These are phyloP conservation scores for Gouania willdenowi DNA, from an alignment of 2,797 vertebrate species.

Conservation along the genomic window DNA sequence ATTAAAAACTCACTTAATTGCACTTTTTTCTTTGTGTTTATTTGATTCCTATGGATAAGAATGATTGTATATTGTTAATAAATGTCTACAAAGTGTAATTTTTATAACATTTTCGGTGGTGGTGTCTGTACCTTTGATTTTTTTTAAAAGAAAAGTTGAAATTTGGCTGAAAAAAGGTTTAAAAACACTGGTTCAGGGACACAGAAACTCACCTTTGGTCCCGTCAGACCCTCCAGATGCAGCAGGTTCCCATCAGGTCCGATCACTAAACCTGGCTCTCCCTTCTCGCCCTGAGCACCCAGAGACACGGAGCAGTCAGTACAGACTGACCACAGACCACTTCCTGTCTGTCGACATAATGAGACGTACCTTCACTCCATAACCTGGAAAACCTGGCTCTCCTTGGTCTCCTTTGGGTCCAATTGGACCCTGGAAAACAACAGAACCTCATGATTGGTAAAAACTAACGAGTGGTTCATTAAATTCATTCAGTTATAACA, in stretches of 20 bases:
- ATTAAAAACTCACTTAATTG: no score
- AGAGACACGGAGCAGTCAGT: not conserved
- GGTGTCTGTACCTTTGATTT: no score
- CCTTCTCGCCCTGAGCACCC: slow-evolving; percentile 86
- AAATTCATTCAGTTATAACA: not conserved
- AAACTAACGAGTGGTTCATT: no score
- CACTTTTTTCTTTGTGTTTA: no score
- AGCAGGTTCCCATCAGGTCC: slow-evolving; percentile 78
- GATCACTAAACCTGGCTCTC: slow-evolving; percentile 81
- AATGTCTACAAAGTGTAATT: no score
- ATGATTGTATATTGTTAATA: no score
- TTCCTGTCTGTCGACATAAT: no score
- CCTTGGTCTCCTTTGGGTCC: slow-evolving; percentile 89
- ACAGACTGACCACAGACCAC: no score
- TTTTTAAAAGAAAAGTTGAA: no score
- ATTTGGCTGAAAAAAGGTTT: no score
- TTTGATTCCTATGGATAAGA: no score
- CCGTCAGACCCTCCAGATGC: slow-evolving; percentile 43
- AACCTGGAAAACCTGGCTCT: slow-evolving; percentile 74
- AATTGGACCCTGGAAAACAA: slow-evolving; percentile 76
- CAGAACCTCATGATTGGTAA: not conserved
- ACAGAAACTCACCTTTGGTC: slow-evolving; percentile 58
- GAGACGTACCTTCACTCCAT: slow-evolving; percentile 80
- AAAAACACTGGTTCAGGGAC: not conserved
- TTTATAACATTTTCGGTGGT: no score